Evolutionary conservation across 2,888 invertebrate genomes (phyloP).

Genomic region (Lepeophtheirus nordmannii): DNA sequence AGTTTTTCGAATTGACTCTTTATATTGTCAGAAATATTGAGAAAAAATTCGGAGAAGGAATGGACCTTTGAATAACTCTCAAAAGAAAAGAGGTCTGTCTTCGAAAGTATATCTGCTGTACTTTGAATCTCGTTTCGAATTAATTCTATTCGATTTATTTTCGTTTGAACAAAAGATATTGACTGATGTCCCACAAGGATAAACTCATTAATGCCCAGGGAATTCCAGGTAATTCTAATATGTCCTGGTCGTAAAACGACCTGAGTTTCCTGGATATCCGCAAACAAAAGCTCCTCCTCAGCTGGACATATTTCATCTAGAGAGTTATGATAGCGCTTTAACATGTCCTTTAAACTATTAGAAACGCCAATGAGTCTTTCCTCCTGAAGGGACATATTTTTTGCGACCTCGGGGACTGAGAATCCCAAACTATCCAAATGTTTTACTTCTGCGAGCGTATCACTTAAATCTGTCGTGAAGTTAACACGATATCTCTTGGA

Average conservation of each 20-base stretch:
- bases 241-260: slow-evolving; percentile 61
- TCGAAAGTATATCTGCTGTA: background rate
- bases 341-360: slow-evolving; percentile 9
- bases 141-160: slow-evolving; percentile 9
- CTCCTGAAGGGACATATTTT: slow-evolving; percentile 24
- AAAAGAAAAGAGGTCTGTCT: slow-evolving; percentile 11
- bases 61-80: slow-evolving; percentile 5
- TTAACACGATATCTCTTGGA: slow-evolving; percentile 17
- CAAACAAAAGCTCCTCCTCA: slow-evolving; percentile 45
- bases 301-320: slow-evolving; percentile 49
- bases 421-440: slow-evolving; percentile 22
- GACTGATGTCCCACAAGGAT: slow-evolving; percentile 5
- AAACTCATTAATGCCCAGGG: slow-evolving; percentile 54
- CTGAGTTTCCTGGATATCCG: slow-evolving; percentile 49
- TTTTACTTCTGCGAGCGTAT: slow-evolving; percentile 23
- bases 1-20: slow-evolving; percentile 51
- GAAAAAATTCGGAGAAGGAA: slow-evolving; percentile 48
- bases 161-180: slow-evolving; percentile 8
- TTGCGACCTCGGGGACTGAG: slow-evolving; percentile 21
- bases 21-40: slow-evolving; percentile 50
- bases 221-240: slow-evolving; percentile 68
- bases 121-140: slow-evolving; percentile 3
- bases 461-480: slow-evolving; percentile 23
- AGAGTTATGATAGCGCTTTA: slow-evolving; percentile 44
- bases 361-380: slow-evolving; percentile 12